phyloP scores from a whole-genome alignment of 2,888 invertebrate genomes.

The Lingula anatina region DNA sequence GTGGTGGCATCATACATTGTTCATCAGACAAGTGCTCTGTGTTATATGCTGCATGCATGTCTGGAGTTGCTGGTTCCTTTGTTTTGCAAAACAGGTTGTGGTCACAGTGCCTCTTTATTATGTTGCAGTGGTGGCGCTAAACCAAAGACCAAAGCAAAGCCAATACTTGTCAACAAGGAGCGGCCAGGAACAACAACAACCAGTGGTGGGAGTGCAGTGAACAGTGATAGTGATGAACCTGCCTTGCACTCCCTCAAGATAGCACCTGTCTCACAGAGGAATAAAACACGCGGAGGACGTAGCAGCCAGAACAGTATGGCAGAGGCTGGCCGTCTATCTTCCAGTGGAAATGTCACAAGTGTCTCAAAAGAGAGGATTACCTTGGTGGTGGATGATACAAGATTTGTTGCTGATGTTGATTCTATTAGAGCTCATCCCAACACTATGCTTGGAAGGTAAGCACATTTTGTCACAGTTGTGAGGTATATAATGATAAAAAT shows the following conservation, averaged over 20 bases:
- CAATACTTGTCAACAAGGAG: neutral
- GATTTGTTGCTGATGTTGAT: constrained; percentile 88
- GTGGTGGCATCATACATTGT: too few relatives aligned
- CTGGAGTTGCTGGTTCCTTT: too few relatives aligned
- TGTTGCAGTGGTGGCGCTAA: too few relatives aligned
- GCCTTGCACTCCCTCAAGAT: neutral
- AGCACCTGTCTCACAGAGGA: neutral
- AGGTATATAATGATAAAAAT: too few relatives aligned
- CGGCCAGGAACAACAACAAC: neutral
- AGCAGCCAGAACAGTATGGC: neutral
- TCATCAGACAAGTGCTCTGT: too few relatives aligned
- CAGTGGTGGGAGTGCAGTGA: neutral
- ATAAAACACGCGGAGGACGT: neutral
- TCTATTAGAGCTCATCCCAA: constrained; percentile 92
- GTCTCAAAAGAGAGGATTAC: constrained; percentile 30
- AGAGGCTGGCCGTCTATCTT: neutral
- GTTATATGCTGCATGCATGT: too few relatives aligned
- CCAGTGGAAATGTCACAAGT: constrained; percentile 3
- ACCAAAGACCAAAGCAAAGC: too few relatives aligned
- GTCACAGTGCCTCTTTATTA: too few relatives aligned
- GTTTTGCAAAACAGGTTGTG: too few relatives aligned
- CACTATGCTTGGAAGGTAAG: constrained; percentile 87
- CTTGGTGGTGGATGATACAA: constrained; percentile 91
- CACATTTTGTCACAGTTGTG: too few relatives aligned
- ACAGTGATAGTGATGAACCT: neutral